Evolutionary conservation across 2,113 vertebrate species (phyloP), one percentile per base, ranked within the genome.

Genomic region (Empidonax traillii): DNA sequence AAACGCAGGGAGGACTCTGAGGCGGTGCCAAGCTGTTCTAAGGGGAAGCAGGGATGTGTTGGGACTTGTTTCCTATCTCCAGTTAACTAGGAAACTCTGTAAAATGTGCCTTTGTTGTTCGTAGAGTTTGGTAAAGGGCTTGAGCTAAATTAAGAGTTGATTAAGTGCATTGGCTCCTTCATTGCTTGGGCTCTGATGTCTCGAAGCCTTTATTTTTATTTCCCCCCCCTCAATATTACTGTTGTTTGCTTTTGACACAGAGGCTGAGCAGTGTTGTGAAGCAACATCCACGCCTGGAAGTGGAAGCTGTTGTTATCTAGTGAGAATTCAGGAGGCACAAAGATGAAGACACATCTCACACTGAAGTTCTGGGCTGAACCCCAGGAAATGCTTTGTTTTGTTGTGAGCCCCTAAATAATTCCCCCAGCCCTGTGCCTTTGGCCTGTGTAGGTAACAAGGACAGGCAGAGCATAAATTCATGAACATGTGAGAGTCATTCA

Each of bases 1-100:
- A 43, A 85, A 59, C 85, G 12, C 58, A 12, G 0, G 67, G 58
- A 83, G 74, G 61, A 17, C 37, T 86, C 83, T 28, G 85, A 86
- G 95, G 72, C 77, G 59, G 83, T 94, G 96, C 95, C 95, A 95
- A 35, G 75, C 75, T 83, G 67, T 46, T 43, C 43, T 43, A 53
- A 97, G 92, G 95, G 95, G 85, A 83, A 96, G 95, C 85, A 83
- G 88, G 30, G 59, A 95, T 93, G 82, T 86, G 94, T 76, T 93
- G 79, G 66, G 18, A 94, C 94, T 95, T 90, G 95, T 92, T 82
- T 51, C 67, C 16, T 25, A 3, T 1, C 7, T 87, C 89, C 66
- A 47, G 30, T 61, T 94, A 58, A 27, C 90, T 69, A 30, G 3
- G 43, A 53, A 65, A 83, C 35, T 73, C 16, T 30, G 20, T 55